phyloP scores from a whole-genome alignment of 2,888 invertebrate genomes.

The Drosophila paramelanica region DNA sequence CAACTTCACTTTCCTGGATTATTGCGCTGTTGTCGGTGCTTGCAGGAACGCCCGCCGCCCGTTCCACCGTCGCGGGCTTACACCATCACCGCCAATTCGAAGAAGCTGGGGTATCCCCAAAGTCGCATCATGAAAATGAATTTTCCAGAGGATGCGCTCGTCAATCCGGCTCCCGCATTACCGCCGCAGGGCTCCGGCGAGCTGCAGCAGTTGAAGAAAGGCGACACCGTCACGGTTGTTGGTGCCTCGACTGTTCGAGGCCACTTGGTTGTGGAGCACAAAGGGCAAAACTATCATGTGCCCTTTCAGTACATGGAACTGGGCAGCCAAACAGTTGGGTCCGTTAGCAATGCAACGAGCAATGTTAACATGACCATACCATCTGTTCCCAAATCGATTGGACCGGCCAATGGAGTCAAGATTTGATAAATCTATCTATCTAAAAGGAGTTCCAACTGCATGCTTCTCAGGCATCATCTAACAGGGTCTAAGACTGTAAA shows the following conservation, averaged over 20 bases:
- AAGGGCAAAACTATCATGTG: conserved; percentile 90
- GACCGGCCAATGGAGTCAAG: conserved; percentile 52
- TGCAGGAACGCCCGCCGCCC: conserved; percentile 94
- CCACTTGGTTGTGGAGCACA: conserved; percentile 94
- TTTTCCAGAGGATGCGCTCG: conserved; percentile 88
- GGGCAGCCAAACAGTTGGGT: conserved; percentile 36
- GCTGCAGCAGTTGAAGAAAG: conserved; percentile 88
- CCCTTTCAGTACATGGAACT: conserved; percentile 94
- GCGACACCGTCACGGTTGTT: conserved; percentile 94
- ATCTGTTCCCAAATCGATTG: conserved; percentile 33
- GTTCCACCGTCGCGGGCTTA: conserved; percentile 96
- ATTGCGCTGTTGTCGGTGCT: conserved; percentile 28
- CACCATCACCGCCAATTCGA: conserved; percentile 95
- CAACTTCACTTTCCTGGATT: conserved; percentile 28
- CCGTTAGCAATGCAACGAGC: conserved; percentile 24
- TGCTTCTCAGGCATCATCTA: not conserved
- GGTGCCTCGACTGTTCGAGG: conserved; percentile 95
- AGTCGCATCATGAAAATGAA: conserved; percentile 95
- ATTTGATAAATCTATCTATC: too few species aligned
- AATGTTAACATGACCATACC: conserved; percentile 31
- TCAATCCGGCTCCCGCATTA: conserved; percentile 74
- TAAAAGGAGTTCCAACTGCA: not conserved
- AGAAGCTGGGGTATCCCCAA: conserved; percentile 97
- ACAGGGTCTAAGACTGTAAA: conserved; percentile 75
- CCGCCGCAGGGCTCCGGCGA: conserved; percentile 31